Evolutionary conservation across 2,797 vertebrate species (phyloP), one percentile per base, ranked within the genome.

Genomic region (Leucoraja ocellata): DNA sequence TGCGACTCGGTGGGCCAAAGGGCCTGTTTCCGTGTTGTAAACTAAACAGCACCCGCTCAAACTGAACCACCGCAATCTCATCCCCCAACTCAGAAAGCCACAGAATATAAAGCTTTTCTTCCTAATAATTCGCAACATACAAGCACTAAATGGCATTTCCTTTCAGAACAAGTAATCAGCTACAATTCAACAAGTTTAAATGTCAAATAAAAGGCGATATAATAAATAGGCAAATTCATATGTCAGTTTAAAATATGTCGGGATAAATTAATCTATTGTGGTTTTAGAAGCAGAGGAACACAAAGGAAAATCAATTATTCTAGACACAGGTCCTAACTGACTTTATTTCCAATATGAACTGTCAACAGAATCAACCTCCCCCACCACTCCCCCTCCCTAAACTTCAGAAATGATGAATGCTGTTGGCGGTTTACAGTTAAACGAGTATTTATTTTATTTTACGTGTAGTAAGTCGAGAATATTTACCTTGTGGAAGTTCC

Each of bases 401-500:
- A 25, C 21, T 74, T n/a, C 63, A 68, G 54, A 28, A 84, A 61
- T 84, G 54, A 61, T 61, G 28, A 58, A 21, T 13, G 25, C 23
- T 32, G 14, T 36, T 18, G 61, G 0, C n/a, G n/a, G 61, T 65
- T 88, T 68, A 18, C 16, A 68, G 63, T 88, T 68, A 36, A 16
- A n/a, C 36, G 36, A 68, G 68, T 88, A 36, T 16, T 65, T 65
- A 36, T 65, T 18, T n/a, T n/a, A 88, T 23, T 8, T 36, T 36
- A 68, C 8, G 21, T 18, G n/a, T 36, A 68, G 84, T 65, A 80
- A 10, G 18, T 7, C 13, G 36, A 54, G 63, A 54, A 46, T 18
- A 1, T 46, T 61, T 95, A 99, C 98, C 97, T 99, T 99, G 95
- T 99, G 98, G 95, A 99, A 99, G 96, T 97, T 99, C 95, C 98